Evolutionary conservation across 2,113 vertebrate species (phyloP).

Genomic region (Pelodiscus sinensis): DNA sequence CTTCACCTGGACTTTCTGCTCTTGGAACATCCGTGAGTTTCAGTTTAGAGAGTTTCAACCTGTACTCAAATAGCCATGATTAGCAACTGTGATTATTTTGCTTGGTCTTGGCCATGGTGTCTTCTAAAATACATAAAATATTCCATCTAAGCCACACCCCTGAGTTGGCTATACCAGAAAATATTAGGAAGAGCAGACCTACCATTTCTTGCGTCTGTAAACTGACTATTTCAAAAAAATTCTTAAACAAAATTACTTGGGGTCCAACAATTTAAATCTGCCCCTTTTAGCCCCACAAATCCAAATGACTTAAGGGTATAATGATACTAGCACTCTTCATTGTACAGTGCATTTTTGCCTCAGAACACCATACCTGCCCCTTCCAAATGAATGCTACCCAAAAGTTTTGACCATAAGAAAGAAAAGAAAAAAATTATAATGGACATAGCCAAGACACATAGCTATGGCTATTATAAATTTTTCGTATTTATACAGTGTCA

Average conservation of each 20-base stretch:
- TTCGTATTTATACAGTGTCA: too few relatives aligned
- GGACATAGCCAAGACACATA: too few relatives aligned
- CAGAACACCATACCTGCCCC: not conserved
- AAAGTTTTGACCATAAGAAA: not conserved
- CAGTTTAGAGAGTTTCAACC: too few relatives aligned
- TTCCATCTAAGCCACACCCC: not conserved
- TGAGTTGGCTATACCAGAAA: not conserved
- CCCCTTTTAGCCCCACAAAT: not conserved
- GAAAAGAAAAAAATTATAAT: too few relatives aligned
- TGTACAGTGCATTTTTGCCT: not conserved
- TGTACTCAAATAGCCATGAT: not conserved
- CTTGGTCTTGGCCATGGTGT: not conserved
- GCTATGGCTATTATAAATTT: too few relatives aligned
- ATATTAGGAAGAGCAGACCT: too few relatives aligned
- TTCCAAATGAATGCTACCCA: conserved; percentile 20
- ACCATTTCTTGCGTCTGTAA: not conserved
- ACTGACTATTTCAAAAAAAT: not conserved
- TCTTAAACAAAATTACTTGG: not conserved
- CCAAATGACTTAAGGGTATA: not conserved
- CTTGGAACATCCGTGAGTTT: too few relatives aligned
- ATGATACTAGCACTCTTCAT: not conserved
- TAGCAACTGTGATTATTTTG: not conserved
- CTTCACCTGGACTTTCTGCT: too few relatives aligned
- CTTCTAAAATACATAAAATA: not conserved
- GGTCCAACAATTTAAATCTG: not conserved